These are phyloP conservation scores for Silurus glanis DNA, from an alignment of 2,113 vertebrate genomes.

Conservation along the genomic window DNA sequence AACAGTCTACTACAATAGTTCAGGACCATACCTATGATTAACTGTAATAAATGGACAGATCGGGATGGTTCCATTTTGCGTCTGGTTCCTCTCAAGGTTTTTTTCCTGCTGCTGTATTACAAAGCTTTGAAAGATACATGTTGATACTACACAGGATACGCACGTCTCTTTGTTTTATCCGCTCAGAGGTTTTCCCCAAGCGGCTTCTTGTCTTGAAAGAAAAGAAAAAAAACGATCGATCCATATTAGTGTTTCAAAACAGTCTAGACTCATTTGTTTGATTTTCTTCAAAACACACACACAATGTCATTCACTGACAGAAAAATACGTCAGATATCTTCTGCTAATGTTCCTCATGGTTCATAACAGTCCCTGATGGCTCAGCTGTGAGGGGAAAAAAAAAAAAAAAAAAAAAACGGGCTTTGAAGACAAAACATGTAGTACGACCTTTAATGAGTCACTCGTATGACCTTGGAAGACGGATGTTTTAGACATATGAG, in stretches of 20 bases:
- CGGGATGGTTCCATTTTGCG: too few relatives aligned
- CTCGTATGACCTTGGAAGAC: background rate
- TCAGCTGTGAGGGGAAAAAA: background rate
- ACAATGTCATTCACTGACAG: background rate
- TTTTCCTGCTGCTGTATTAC: background rate
- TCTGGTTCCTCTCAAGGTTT: too few relatives aligned
- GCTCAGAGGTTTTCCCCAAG: background rate
- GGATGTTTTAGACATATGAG: background rate
- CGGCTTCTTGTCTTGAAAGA: background rate
- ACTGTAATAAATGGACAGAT: too few relatives aligned
- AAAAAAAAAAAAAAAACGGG: background rate
- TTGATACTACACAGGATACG: background rate
- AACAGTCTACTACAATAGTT: too few relatives aligned
- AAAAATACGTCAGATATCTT: background rate
- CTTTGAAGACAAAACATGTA: background rate
- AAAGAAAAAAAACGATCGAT: background rate
- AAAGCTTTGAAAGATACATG: background rate
- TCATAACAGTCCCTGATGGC: background rate
- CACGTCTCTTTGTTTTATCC: background rate
- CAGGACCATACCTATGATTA: too few relatives aligned
- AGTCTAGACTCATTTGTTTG: background rate
- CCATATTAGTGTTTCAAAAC: slow-evolving; percentile 6
- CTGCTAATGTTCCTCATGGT: background rate
- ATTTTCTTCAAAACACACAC: background rate
- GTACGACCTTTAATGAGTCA: background rate